These are phyloP conservation scores for Progne subis DNA, from an alignment of 2,113 vertebrate genomes.

Conservation along the genomic window DNA sequence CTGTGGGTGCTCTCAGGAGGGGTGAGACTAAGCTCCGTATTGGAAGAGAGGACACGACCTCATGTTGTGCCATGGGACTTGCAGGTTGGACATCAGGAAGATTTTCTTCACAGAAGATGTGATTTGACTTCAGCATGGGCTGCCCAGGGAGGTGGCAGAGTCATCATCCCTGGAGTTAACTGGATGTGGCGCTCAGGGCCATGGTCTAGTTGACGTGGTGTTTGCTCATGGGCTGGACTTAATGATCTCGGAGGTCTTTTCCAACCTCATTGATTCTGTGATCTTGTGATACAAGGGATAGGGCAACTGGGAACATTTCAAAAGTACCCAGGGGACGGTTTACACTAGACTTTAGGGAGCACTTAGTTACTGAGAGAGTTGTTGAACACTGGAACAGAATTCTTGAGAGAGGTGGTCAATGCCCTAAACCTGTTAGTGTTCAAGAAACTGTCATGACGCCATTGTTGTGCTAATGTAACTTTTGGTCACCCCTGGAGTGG, in stretches of 20 bases:
- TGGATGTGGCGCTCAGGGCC: too few species aligned
- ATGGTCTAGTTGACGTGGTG: accelerated
- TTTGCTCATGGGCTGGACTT: background rate
- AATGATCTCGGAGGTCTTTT: background rate
- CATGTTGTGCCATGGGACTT: accelerated
- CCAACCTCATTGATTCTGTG: background rate
- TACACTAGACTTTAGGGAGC: too few species aligned
- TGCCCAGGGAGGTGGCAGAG: too few species aligned
- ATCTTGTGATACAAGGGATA: accelerated
- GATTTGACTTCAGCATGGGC: too few species aligned
- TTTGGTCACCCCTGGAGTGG: background rate
- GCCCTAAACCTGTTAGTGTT: background rate
- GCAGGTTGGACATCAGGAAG: background rate
- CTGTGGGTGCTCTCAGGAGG: too few species aligned
- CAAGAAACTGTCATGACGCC: background rate
- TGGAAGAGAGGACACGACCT: too few species aligned
- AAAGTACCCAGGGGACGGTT: accelerated
- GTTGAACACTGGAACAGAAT: background rate
- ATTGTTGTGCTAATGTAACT: accelerated
- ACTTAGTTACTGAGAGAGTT: background rate
- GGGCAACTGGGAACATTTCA: background rate
- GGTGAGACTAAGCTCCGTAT: too few species aligned
- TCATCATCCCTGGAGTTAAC: background rate
- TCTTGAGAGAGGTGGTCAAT: background rate
- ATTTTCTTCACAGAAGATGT: background rate